These are phyloP conservation scores for Xanthorhoe designata DNA, from an alignment of 2,888 invertebrate species.

Conservation along the genomic window DNA sequence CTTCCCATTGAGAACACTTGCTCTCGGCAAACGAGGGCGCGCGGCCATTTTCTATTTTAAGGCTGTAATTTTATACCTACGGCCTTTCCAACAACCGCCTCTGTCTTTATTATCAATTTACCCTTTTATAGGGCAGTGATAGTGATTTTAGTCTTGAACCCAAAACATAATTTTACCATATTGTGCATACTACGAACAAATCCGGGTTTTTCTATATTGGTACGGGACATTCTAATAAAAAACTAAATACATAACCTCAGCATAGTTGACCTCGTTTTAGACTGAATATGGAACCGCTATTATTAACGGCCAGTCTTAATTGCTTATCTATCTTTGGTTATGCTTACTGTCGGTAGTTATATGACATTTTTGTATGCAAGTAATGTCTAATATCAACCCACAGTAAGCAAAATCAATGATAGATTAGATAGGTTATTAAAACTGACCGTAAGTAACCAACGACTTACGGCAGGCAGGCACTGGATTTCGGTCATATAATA, in stretches of 20 bases:
- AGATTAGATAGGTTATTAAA: too few relatives aligned
- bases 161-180: constrained; percentile 25
- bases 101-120: constrained; percentile 46
- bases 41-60: constrained; percentile 49
- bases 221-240: neutral
- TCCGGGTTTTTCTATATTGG: neutral
- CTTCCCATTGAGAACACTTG: constrained; percentile 49
- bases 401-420: too few relatives aligned
- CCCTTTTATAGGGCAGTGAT: constrained; percentile 37
- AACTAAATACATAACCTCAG: neutral
- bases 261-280: neutral
- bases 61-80: constrained; percentile 46
- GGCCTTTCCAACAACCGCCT: constrained; percentile 42
- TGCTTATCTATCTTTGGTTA: too few relatives aligned
- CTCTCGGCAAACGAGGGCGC: constrained; percentile 45
- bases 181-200: constrained; percentile 11
- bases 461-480: too few relatives aligned
- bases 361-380: too few relatives aligned
- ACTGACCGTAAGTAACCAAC: too few relatives aligned
- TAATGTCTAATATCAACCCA: too few relatives aligned
- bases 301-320: neutral
- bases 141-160: constrained; percentile 36
- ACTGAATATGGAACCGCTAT: neutral
- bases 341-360: too few relatives aligned
- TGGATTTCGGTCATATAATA: neutral